Conservation (phyloP, 2,888 invertebrate genomes). For the Liodrosophila aerea region DNA sequence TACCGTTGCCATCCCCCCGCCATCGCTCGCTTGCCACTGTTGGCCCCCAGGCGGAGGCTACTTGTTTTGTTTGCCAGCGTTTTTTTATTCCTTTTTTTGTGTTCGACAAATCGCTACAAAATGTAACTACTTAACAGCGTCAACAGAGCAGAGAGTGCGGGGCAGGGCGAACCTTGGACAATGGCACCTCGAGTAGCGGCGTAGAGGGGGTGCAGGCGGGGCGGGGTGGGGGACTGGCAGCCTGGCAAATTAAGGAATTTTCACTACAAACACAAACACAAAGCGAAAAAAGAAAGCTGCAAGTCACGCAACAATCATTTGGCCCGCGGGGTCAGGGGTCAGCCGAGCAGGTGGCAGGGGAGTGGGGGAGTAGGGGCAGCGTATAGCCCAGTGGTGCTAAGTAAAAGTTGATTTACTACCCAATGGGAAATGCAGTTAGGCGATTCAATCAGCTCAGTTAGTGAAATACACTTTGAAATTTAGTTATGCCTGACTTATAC, state of each 20-base stretch:
- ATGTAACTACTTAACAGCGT: conserved; percentile 75
- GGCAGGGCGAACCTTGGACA: background rate
- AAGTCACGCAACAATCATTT: conserved; percentile 80
- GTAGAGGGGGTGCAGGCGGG: background rate
- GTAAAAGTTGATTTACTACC: background rate
- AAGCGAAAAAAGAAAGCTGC: conserved; percentile 65
- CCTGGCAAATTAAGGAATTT: conserved; percentile 74
- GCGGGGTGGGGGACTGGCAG: conserved; percentile 16
- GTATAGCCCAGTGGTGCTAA: too few relatives aligned
- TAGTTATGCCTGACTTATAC: too few relatives aligned
- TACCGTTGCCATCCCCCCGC: conserved; percentile 2
- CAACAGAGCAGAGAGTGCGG: conserved; percentile 43
- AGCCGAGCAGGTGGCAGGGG: background rate
- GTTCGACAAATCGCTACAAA: conserved; percentile 73
- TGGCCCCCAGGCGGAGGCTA: background rate
- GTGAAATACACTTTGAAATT: background rate
- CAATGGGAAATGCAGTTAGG: background rate
- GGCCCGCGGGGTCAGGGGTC: conserved; percentile 30
- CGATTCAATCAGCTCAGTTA: too few relatives aligned
- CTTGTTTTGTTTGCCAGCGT: conserved; percentile 31
- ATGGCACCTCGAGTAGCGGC: background rate
- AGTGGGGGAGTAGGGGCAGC: background rate
- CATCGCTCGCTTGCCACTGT: background rate
- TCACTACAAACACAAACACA: conserved; percentile 54
- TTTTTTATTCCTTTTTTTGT: conserved; percentile 43